Evolutionary conservation across 2,888 invertebrate genomes (phyloP).

Genomic region (Sylvicola cinctus): DNA sequence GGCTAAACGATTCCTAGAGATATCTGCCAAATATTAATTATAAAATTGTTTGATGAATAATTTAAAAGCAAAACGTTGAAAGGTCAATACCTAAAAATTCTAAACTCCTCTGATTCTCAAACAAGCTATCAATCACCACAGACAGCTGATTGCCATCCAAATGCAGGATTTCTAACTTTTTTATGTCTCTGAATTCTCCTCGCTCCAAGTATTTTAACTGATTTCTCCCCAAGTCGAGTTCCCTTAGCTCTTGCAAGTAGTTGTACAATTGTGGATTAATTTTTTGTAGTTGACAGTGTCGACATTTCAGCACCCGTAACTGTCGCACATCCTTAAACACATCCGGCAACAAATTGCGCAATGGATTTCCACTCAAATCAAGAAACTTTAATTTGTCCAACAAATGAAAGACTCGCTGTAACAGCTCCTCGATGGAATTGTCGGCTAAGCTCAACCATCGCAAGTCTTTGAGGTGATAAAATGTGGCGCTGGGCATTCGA

Average conservation of each 20-base stretch:
- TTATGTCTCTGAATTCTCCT: slow-evolving; percentile 50
- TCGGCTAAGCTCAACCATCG: slow-evolving; percentile 40
- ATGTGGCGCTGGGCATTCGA: slow-evolving; percentile 53
- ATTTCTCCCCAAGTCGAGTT: slow-evolving; percentile 59
- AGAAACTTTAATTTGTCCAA: slow-evolving; percentile 47
- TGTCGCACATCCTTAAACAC: slow-evolving; percentile 40
- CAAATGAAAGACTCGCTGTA: slow-evolving; percentile 52
- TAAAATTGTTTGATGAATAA: background rate
- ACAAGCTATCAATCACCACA: slow-evolving; percentile 50
- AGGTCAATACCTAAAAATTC: slow-evolving; percentile 20
- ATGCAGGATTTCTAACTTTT: slow-evolving; percentile 37
- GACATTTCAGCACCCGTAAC: slow-evolving; percentile 46
- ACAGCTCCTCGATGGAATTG: slow-evolving; percentile 45
- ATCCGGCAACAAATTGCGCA: slow-evolving; percentile 55
- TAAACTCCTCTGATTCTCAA: slow-evolving; percentile 26
- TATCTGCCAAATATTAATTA: slow-evolving; percentile 17
- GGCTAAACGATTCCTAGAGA: slow-evolving; percentile 53
- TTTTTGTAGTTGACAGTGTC: slow-evolving; percentile 46
- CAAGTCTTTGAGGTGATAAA: slow-evolving; percentile 46
- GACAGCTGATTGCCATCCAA: slow-evolving; percentile 61
- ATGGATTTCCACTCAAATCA: slow-evolving; percentile 54
- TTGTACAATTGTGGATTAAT: slow-evolving; percentile 64
- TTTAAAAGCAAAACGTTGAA: background rate
- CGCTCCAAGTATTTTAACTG: slow-evolving; percentile 51
- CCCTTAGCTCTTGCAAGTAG: slow-evolving; percentile 45